Evolutionary conservation across 2,797 vertebrate species (phyloP).

Genomic region (Sciurus carolinensis): DNA sequence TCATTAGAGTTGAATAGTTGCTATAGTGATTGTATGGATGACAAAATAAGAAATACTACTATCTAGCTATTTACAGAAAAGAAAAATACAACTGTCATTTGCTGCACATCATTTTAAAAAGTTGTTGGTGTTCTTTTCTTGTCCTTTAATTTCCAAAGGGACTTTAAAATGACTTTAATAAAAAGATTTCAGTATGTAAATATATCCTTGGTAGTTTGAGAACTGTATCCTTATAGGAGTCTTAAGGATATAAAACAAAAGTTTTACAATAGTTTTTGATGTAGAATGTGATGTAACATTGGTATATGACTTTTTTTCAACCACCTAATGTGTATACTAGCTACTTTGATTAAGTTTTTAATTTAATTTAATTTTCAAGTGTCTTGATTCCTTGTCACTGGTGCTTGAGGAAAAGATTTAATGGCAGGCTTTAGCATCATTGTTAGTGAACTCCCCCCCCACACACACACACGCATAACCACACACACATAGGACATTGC

Average conservation of each 20-base stretch:
- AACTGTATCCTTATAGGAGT: not conserved
- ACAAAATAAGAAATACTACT: not conserved
- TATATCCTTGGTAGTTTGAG: not conserved
- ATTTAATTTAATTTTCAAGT: conserved; percentile 49
- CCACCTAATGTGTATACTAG: not conserved
- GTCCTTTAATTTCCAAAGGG: not conserved
- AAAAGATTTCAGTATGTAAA: not conserved
- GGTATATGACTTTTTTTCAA: not conserved
- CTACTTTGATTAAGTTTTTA: conserved; percentile 49
- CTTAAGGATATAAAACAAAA: not conserved
- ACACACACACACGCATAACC: no score
- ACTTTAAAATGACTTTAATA: not conserved
- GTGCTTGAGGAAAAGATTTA: not conserved
- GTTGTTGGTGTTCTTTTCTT: not conserved
- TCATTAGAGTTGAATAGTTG: not conserved
- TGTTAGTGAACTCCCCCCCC: not conserved
- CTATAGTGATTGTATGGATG: not conserved
- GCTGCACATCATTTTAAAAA: not conserved
- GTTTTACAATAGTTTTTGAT: not conserved
- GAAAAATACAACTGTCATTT: not conserved
- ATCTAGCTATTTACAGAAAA: not conserved
- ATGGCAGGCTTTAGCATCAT: not conserved
- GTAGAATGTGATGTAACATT: not conserved
- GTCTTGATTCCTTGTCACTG: not conserved
- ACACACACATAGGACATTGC: not conserved